Base-by-base conservation (phyloP, 2,797 vertebrate genomes). In the Calcarius lapponicus region DNA sequence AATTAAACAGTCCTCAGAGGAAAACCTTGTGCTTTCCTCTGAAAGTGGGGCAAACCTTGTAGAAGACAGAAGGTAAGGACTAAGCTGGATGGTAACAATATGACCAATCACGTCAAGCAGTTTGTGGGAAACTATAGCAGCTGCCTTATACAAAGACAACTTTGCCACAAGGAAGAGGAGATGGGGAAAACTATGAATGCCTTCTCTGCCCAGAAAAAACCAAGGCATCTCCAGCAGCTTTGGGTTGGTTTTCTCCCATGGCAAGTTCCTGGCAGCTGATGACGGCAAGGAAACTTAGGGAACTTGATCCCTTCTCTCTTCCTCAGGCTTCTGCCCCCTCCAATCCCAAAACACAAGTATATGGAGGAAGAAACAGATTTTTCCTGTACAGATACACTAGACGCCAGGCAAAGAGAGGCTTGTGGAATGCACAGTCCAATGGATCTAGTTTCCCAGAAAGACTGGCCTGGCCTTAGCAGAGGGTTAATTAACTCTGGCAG, bases 401-500 rank as follows among this genome's bases (percentile, higher is more conserved):
- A 80, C 38, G 8, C 57, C 72, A 81, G 66, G 91, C 91, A 95
- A 94, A 80, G 42, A 65, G 78, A 71, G 47, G 40, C 54, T 90
- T 93, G 65, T 91, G 95, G 93, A 95, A 97, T 96, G 96, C 61
- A 79, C 58, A 94, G 47, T 40, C 86, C 91, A 86, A 43, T 96
- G 88, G 93, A 96, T 96, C 84, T 75, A 38, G 79, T 95, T 96
- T 95, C 96, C 92, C 95, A 97, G 95, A 97, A 97, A 91, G 88
- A 89, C 72, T 90, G 78, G 94, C 54, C 90, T 71, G 64, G 94
- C 74, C 90, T 85, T 83, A 97, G 78, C 65, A 69, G 80, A 92
- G 86, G 92, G 93, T 95, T 96, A 97, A 96, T 97, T 95, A 95
- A 95, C 45, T 97, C 83, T 94, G 96, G 93, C 96, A 96, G 96